Base-by-base conservation (phyloP, 2,113 vertebrate genomes). In the Gorsachius goisagi region DNA sequence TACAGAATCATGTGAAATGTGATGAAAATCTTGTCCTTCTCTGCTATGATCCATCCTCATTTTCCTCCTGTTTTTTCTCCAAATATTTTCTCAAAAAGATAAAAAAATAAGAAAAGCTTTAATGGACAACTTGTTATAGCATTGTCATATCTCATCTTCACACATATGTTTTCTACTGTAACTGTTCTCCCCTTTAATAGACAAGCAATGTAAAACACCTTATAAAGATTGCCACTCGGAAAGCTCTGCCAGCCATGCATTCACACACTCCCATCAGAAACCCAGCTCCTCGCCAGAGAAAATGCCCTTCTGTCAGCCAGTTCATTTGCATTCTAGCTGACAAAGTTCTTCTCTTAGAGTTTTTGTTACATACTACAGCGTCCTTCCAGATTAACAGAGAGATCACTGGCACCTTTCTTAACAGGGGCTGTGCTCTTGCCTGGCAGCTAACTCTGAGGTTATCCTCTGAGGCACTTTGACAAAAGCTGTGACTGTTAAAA, bases 281-380 rank as follows among this genome's bases (percentile, higher is more conserved):
- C 41, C 39, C 23, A n/a, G 67, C 62, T 91, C 79, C 44, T 66
- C 21, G 13, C 83, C 77, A 59, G 33, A 85, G 82, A 92, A 88
- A 89, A 77, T 84, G 86, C 39, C 84, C 93, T 89, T 91, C 95
- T 84, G 90, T 85, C 83, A 58, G 82, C 50, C 17, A 2, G 64
- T 58, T 94, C 59, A 97, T 94, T 93, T 96, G 91, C 75, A 93
- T 95, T 79, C 82, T 60, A 77, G 80, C 74, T 96, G 97, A 95
- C 89, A 91, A 85, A 66, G 63, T 80, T 91, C 91, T 45, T 19
- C 91, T 28, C 12, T 74, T 79, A 59, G 59, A 80, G 58, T 39
- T 83, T 97, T 94, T 93, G 73, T 93, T 92, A 90, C 30, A 26
- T 62, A 26, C 28, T 28, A 11, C 11, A 33, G 24, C 37, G 23